phyloP scores from a whole-genome alignment of 2,797 vertebrate genomes.

The Cephalopachus bancanus region DNA sequence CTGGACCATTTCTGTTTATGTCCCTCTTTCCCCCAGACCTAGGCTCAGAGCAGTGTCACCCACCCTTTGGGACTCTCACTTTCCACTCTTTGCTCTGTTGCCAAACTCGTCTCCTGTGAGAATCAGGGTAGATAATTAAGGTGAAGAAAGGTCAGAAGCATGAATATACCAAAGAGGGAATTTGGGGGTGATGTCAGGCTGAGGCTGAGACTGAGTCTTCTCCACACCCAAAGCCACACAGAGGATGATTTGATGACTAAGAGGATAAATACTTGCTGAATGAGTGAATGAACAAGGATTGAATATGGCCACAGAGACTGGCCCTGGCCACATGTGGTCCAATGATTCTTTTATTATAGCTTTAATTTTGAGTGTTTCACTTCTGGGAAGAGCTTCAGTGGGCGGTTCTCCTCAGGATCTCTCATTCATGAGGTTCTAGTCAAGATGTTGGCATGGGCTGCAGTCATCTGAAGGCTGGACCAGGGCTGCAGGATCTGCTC shows the following conservation, averaged over 20 bases:
- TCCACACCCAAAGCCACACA: background rate
- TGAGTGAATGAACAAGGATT: too few species aligned
- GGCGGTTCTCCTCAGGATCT: background rate
- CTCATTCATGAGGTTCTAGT: background rate
- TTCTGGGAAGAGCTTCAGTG: background rate
- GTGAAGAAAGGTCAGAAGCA: background rate
- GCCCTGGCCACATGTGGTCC: background rate
- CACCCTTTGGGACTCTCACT: too few species aligned
- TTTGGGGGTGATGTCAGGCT: accelerated
- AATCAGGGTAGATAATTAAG: accelerated
- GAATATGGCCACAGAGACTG: background rate
- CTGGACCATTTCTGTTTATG: too few species aligned
- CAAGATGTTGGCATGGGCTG: background rate
- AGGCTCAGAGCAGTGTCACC: background rate
- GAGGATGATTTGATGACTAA: accelerated
- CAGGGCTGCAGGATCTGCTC: background rate
- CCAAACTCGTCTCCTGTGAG: background rate
- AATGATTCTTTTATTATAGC: too few species aligned
- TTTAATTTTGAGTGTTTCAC: background rate
- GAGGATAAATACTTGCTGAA: background rate
- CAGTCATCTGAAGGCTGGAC: background rate
- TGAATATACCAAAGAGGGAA: background rate
- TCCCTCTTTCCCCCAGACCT: background rate
- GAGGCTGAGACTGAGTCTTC: background rate
- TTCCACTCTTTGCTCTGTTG: background rate